Conservation (phyloP, 2,113 vertebrate genomes). For the Muntiacus muntjak region DNA sequence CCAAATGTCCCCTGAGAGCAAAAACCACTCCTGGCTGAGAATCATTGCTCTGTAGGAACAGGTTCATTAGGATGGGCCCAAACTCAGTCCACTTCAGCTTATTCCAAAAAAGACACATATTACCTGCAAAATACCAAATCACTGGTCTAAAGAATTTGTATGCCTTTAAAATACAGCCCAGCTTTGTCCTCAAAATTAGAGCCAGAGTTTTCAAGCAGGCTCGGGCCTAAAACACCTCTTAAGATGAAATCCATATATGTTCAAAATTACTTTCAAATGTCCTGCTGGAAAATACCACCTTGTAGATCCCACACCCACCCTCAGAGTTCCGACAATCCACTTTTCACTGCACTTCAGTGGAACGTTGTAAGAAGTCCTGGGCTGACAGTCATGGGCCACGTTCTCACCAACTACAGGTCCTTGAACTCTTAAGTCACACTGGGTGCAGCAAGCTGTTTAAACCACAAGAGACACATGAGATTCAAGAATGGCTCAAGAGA, state of each 20-base stretch:
- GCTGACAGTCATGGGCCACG: background rate
- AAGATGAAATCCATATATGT: background rate
- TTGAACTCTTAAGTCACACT: background rate
- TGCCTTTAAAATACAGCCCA: background rate
- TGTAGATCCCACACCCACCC: background rate
- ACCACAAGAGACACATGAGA: background rate
- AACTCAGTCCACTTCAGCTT: background rate
- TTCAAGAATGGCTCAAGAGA: background rate
- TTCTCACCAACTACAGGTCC: background rate
- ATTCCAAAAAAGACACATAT: background rate
- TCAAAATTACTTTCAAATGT: background rate
- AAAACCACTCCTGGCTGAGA: background rate
- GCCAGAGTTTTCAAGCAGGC: background rate
- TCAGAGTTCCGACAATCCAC: background rate
- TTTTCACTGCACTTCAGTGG: background rate
- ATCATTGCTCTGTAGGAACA: background rate
- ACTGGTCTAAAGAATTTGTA: background rate
- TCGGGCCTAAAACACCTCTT: background rate
- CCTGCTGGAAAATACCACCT: background rate
- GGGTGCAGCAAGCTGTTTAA: background rate
- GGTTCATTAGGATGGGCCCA: background rate
- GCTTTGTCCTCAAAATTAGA: background rate
- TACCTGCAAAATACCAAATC: background rate
- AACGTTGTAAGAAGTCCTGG: background rate
- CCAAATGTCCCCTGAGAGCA: background rate